Evolutionary conservation across 2,797 vertebrate species (phyloP).

Genomic region (Danio choprae): DNA sequence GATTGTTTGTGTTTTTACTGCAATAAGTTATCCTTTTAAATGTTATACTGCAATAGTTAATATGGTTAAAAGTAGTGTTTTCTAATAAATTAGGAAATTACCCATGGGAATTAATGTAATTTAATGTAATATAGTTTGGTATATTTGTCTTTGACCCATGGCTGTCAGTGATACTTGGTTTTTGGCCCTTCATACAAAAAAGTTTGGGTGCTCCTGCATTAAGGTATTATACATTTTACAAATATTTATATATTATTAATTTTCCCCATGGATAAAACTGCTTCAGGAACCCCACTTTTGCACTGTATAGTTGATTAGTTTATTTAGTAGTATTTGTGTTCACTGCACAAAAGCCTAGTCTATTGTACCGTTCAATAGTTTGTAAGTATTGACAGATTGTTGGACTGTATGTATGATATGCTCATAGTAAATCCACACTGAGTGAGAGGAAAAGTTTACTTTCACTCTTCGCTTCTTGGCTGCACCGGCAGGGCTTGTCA

Average conservation of each 20-base stretch:
- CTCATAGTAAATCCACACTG: slow-evolving; percentile 1
- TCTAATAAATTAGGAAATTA: too few relatives aligned
- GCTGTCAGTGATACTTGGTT: too few relatives aligned
- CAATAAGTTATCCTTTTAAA: too few relatives aligned
- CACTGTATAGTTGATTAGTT: not conserved
- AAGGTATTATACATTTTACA: not conserved
- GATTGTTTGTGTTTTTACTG: too few relatives aligned
- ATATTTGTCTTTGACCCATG: too few relatives aligned
- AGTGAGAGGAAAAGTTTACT: slow-evolving; percentile 48
- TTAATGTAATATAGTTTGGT: too few relatives aligned
- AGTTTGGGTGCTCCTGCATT: too few relatives aligned
- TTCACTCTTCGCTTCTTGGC: slow-evolving; percentile 45
- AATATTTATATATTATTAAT: not conserved
- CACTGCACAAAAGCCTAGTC: slow-evolving; percentile 13
- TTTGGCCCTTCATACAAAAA: too few relatives aligned
- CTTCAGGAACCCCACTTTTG: not conserved
- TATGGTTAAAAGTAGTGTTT: too few relatives aligned
- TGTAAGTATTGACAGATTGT: slow-evolving; percentile 32
- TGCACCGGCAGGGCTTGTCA: slow-evolving; percentile 19
- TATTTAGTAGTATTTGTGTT: not conserved
- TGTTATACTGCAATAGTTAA: too few relatives aligned
- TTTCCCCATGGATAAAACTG: not conserved
- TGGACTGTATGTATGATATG: slow-evolving; percentile 6
- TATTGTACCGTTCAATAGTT: not conserved
- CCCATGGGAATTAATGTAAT: too few relatives aligned